A percentile compares a stretch with the other conserved stretches of the same genome.
Evolutionary conservation across 2,888 invertebrate species (phyloP).

Genomic region (Nasonia oneida): DNA sequence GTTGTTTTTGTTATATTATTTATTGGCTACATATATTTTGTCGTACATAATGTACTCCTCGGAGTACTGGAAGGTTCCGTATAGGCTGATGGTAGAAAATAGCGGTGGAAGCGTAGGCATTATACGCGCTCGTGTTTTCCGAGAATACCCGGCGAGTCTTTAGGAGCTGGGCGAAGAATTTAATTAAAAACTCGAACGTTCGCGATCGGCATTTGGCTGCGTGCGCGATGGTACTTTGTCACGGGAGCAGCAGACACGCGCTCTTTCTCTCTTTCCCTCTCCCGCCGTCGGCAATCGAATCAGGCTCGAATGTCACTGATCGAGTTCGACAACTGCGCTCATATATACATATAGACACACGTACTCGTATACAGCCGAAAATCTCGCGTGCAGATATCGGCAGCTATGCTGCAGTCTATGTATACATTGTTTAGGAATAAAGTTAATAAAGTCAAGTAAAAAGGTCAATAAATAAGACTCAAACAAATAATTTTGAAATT

Average conservation of each 20-base stretch:
- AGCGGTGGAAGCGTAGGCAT: background rate
- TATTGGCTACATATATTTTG: background rate
- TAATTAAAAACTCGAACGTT: slow-evolving; percentile 42
- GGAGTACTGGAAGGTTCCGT: background rate
- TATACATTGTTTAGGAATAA: background rate
- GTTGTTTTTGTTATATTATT: background rate
- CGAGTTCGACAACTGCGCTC: slow-evolving; percentile 36
- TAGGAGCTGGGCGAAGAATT: slow-evolving; percentile 26
- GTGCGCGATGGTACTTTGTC: slow-evolving; percentile 51
- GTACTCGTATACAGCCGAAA: background rate
- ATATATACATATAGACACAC: background rate
- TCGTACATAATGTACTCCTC: background rate
- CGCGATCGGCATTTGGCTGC: slow-evolving; percentile 38
- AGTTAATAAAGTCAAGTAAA: too few species aligned
- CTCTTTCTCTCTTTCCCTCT: background rate
- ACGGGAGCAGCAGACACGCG: slow-evolving; percentile 36
- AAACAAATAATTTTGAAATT: too few species aligned
- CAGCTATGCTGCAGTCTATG: background rate
- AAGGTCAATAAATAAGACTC: too few species aligned
- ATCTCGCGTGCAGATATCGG: slow-evolving; percentile 35
- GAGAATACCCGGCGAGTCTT: background rate
- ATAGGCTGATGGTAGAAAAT: background rate
- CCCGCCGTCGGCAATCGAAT: slow-evolving; percentile 44
- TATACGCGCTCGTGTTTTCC: background rate
- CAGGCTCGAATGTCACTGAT: slow-evolving; percentile 48